Conservation (phyloP, 2,888 invertebrate species). For the Metacarcinus magister region DNA sequence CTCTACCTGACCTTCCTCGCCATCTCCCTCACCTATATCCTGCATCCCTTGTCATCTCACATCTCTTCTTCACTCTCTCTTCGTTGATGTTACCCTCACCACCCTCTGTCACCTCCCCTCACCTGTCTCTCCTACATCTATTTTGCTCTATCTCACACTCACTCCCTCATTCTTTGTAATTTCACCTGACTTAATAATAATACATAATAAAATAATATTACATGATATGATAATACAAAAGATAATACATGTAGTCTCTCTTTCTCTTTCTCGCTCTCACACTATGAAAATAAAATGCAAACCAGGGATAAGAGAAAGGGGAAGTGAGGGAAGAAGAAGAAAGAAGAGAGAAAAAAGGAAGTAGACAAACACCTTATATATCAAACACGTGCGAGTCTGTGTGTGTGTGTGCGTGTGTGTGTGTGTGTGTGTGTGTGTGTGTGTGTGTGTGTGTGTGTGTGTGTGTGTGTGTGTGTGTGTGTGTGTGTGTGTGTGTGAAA, state of each 20-base stretch:
- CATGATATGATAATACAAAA: neutral
- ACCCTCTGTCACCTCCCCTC: neutral
- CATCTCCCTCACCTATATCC: no score
- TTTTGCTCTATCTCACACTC: neutral
- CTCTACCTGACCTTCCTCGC: no score
- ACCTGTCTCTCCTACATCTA: neutral
- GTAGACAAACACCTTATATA: neutral
- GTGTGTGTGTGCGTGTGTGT: constrained; percentile 50
- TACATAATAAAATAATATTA: no score
- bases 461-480: constrained; percentile 56
- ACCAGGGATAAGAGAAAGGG: neutral
- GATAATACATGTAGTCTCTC: neutral
- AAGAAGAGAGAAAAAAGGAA: neutral
- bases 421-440: constrained; percentile 59
- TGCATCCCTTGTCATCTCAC: neutral
- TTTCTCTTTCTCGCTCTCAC: neutral
- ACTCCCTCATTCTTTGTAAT: neutral
- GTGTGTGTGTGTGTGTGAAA: neutral
- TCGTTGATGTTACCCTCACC: neutral
- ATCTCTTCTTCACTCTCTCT: neutral
- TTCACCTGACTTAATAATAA: constrained; percentile 16
- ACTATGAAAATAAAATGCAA: neutral
- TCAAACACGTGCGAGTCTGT: neutral
- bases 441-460: constrained; percentile 59
- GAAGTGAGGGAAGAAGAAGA: neutral